A percentile compares a stretch with the other conserved stretches of the same genome.
phyloP scores from a whole-genome alignment of 2,113 vertebrate species.

The Aldabrachelys gigantea region DNA sequence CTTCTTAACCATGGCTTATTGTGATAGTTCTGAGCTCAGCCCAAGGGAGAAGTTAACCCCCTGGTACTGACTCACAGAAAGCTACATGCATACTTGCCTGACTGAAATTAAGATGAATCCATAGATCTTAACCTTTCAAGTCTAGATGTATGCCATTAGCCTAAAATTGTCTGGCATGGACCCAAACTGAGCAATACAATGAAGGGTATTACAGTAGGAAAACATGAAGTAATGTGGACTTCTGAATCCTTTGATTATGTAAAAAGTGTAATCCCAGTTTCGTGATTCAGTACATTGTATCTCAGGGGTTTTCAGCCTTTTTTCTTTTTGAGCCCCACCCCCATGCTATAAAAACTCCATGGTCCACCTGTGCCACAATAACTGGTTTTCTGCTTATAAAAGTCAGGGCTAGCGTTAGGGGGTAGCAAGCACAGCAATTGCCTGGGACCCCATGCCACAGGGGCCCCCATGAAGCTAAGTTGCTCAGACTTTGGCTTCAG shows the following conservation, averaged over 20 bases:
- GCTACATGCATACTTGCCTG: neutral
- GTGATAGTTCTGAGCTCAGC: neutral
- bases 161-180: neutral
- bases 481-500: too few relatives aligned
- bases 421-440: too few relatives aligned
- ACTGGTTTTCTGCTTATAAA: too few relatives aligned
- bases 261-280: neutral
- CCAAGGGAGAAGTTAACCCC: neutral
- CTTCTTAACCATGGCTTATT: neutral
- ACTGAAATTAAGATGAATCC: neutral
- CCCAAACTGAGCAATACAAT: neutral
- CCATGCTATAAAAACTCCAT: too few relatives aligned
- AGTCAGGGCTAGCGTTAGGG: too few relatives aligned
- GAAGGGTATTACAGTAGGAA: neutral
- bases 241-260: neutral
- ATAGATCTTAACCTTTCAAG: neutral
- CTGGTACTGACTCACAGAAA: neutral
- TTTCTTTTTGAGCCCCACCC: too few relatives aligned
- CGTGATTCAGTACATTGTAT: neutral
- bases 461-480: too few relatives aligned
- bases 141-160: neutral
- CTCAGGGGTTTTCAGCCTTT: neutral
- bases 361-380: too few relatives aligned
- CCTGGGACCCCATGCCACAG: too few relatives aligned
- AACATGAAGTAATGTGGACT: neutral